Base-by-base conservation (phyloP, 2,888 invertebrate species). In the Ectropis crepuscularia region DNA sequence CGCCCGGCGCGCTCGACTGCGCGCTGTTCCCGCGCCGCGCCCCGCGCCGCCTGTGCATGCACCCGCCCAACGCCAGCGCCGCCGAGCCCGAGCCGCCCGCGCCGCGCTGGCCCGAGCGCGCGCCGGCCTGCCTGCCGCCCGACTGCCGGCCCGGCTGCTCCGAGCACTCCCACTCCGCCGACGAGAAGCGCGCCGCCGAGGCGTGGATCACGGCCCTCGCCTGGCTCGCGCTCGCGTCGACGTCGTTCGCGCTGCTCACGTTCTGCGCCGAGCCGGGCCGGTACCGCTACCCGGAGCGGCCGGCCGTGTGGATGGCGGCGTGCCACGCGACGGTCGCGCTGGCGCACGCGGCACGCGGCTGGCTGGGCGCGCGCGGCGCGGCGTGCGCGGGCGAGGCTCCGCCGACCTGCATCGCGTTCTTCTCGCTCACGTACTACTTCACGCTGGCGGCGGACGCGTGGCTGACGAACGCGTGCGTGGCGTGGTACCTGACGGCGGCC, bases 261-360 rank as follows among this genome's bases (percentile, higher is more conserved):
- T 98, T 98, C 86, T 95, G 97, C 90, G 96, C 98, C 46, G 98
- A 98, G 80, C 96, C 97, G 39, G 95, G 96, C 43, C 92, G 99
- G 57, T 99, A 98, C 84, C 95, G 97, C 46, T 99, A 98, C 89
- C 99, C 99, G 0, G 98, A 98, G 81, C 93, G 98, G 49, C 98
- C 98, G 0, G 96, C 98, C 45, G 95, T 98, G 63, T 98, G 97
- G 90, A 93, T 98, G 67, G 97, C 98, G 6, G 94, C 97, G 0
- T 98, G 98, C 88, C 97, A 98, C 85, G 96, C 96, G 74, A 93
- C 96, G 57, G 95, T 97, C 37, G 96, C 97, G 0, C 87, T 97
- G 5, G 95, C 96, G 39, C 96, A 97, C 85, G 94, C 94, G 74
- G 94, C 96, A 12, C 94, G 96, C 65, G 95, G 96, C 59, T 95